phyloP scores from a whole-genome alignment of 1,140 invertebrate genomes.

The Pararge aegeria region DNA sequence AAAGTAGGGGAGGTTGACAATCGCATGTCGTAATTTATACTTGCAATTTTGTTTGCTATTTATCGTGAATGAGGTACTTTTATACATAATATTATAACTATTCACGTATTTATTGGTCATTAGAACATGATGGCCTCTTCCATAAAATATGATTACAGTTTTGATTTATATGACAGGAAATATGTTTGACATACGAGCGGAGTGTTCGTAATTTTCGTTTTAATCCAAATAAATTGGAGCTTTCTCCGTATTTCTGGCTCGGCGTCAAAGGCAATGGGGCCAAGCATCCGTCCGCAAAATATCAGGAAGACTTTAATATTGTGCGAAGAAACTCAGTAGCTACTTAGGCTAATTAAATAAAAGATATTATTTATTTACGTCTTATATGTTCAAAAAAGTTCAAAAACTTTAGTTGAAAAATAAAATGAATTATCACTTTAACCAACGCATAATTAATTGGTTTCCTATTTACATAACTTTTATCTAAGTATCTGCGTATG shows the following conservation, averaged over 20 bases:
- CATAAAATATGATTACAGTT: slow-evolving; percentile 3
- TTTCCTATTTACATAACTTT: too few species aligned
- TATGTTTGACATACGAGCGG: slow-evolving; percentile 40
- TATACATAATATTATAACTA: too few species aligned
- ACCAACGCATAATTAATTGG: too few species aligned
- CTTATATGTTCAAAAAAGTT: too few species aligned
- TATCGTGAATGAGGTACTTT: too few species aligned
- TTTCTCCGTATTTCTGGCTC: slow-evolving; percentile 63
- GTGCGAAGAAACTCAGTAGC: not conserved
- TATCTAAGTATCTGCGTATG: too few species aligned
- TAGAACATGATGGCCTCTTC: not conserved
- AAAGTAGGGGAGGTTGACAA: too few species aligned
- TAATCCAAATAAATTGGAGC: slow-evolving; percentile 49
- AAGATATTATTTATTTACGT: not conserved
- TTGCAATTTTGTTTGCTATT: not conserved
- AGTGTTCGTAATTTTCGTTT: slow-evolving; percentile 37
- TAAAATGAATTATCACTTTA: too few species aligned
- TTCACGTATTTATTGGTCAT: not conserved
- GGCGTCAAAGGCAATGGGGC: slow-evolving; percentile 59
- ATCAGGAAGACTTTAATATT: slow-evolving; percentile 42
- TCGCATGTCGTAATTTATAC: too few species aligned
- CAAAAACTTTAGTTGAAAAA: too few species aligned
- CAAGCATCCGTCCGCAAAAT: slow-evolving; percentile 30
- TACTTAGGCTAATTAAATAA: not conserved
- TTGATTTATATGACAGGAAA: slow-evolving; percentile 47